Evolutionary conservation across 1,140 invertebrate species (phyloP), one percentile per base, ranked within the genome.

Genomic region (Diabrotica undecimpunctata): DNA sequence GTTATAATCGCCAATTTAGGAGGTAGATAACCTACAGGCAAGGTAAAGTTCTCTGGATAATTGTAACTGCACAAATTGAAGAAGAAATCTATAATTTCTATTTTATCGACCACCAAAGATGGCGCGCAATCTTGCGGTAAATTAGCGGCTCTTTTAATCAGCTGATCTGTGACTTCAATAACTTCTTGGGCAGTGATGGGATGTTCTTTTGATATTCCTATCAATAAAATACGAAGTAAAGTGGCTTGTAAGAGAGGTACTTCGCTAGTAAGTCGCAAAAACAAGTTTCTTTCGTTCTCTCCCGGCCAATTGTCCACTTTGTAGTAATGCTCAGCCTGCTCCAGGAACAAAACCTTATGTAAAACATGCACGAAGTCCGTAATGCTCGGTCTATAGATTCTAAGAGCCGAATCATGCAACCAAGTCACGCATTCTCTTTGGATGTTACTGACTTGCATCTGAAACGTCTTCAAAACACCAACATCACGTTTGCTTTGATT

Each of bases 231-330:
- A 38, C 90, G 81, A 53, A 94, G 82, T 11, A 98, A 79, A 0
- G 93, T 94, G 69, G 90, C 90, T 79, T 97, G 91, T 53, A 88
- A 81, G 13, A 97, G 81, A 4, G 94, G 95, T 10, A 95, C 89
- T 81, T 98, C 95, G 6, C 90, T 90, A 41, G 91, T 90, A 41
- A 96, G 78, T 56, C 94, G 82, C 71, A 96, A 84, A 66, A 94
- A 89, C 25, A 92, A 78, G 10, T 83, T 83, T 63, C 93, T 82
- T 70, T 97, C 94, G 25, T 86, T 86, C 77, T 98, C 96, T 6
- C 92, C 75, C 0, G 95, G 96, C 95, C 95, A 98, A 77, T 92
- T 95, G 79, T 98, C 96, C 66, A 91, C 85, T 74, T 93, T 94
- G 74, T 90, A 94, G 80, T 97, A 97, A 52, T 90, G 87, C 64